Conservation (phyloP, 2,888 invertebrate genomes). For the Dryobota labecula region DNA sequence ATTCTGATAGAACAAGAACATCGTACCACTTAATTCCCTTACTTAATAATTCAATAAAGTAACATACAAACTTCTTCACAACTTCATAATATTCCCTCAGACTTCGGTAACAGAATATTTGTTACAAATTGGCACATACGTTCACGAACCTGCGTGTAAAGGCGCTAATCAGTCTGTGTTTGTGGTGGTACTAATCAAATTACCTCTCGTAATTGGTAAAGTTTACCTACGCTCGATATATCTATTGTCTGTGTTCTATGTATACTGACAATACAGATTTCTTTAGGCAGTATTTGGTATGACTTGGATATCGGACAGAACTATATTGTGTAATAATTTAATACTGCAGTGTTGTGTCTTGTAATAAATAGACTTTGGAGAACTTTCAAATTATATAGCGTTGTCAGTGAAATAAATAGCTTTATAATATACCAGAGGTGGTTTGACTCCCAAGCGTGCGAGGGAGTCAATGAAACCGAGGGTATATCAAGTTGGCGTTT, state of each 20-base stretch:
- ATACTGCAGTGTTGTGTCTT: too few species aligned
- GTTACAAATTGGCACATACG: conserved; percentile 29
- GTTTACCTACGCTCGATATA: conserved; percentile 33
- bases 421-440: too few species aligned
- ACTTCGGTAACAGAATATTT: conserved; percentile 42
- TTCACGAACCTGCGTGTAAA: conserved; percentile 48
- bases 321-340: conserved; percentile 24
- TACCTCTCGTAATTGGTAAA: conserved; percentile 52
- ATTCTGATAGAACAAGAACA: too few species aligned
- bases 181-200: conserved; percentile 56
- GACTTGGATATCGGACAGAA: conserved; percentile 19
- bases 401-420: too few species aligned
- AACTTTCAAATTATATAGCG: too few species aligned
- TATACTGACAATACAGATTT: conserved; percentile 2
- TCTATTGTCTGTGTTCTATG: conserved; percentile 24
- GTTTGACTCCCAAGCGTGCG: too few species aligned
- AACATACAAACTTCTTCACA: conserved; percentile 13
- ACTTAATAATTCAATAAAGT: conserved; percentile 27
- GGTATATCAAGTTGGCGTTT: too few species aligned
- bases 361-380: too few species aligned
- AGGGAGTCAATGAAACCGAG: too few species aligned
- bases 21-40: background rate
- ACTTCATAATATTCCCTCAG: conserved; percentile 10
- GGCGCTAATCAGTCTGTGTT: conserved; percentile 51
- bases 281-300: conserved; percentile 1